Conservation (phyloP, 2,113 vertebrate genomes). For the Penelope pileata region DNA sequence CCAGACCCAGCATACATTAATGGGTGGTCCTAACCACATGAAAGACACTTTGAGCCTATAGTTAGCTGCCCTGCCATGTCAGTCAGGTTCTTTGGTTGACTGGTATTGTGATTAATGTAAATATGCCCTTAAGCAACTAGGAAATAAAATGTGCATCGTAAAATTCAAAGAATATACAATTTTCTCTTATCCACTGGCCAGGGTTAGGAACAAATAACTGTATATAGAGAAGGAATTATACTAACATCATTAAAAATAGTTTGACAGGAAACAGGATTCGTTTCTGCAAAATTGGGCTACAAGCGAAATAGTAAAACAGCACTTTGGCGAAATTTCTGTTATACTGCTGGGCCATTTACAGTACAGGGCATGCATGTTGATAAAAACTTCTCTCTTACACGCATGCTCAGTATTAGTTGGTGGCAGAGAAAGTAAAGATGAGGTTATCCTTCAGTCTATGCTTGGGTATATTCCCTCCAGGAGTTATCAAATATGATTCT, state of each 20-base stretch:
- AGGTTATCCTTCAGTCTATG: neutral
- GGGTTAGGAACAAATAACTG: slow-evolving; percentile 17
- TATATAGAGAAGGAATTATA: slow-evolving; percentile 7
- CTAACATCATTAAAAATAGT: slow-evolving; percentile 62
- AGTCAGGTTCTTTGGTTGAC: neutral
- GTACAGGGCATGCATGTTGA: slow-evolving; percentile 17
- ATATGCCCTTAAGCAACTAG: neutral
- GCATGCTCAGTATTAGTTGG: neutral
- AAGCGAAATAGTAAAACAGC: slow-evolving; percentile 52
- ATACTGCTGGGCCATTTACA: neutral
- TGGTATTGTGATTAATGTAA: neutral
- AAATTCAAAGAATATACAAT: neutral
- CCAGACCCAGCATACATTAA: neutral
- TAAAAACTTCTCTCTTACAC: slow-evolving; percentile 7
- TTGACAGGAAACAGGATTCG: slow-evolving; percentile 48
- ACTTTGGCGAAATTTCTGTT: neutral
- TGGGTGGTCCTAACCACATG: neutral
- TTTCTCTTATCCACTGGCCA: neutral
- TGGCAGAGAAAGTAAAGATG: neutral
- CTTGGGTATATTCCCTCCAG: neutral
- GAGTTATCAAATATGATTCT: neutral
- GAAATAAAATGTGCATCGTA: slow-evolving; percentile 16
- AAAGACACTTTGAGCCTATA: neutral
- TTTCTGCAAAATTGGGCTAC: slow-evolving; percentile 11
- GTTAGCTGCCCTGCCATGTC: neutral